phyloP scores from a whole-genome alignment of 1,140 invertebrate genomes.

The Apis mellifera region Amel_HAv3.1 CM009939.2:9414001-9414500 shows the following conservation, averaged over 20 bases:
- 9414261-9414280: not conserved
- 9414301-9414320: slow-evolving; percentile 47
- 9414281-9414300: not conserved
- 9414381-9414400: slow-evolving; percentile 21
- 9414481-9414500: slow-evolving; percentile 65
- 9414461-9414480: slow-evolving; percentile 58
- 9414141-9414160: not conserved
- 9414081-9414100: not conserved
- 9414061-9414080: no score
- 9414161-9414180: no score
- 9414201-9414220: no score
- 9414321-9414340: not conserved
- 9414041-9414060: not conserved
- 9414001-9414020: not conserved
- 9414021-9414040: not conserved
- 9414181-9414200: no score
- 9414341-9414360: not conserved
- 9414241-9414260: no score
- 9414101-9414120: not conserved
- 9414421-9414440: slow-evolving; percentile 66
- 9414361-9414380: not conserved
- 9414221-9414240: no score
- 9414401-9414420: slow-evolving; percentile 50
- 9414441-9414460: slow-evolving; percentile 65
- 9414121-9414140: no score